Evolutionary conservation across 2,888 invertebrate species (phyloP), one percentile per base, ranked within the genome.

Genomic region (Orchesellides sinensis): DNA sequence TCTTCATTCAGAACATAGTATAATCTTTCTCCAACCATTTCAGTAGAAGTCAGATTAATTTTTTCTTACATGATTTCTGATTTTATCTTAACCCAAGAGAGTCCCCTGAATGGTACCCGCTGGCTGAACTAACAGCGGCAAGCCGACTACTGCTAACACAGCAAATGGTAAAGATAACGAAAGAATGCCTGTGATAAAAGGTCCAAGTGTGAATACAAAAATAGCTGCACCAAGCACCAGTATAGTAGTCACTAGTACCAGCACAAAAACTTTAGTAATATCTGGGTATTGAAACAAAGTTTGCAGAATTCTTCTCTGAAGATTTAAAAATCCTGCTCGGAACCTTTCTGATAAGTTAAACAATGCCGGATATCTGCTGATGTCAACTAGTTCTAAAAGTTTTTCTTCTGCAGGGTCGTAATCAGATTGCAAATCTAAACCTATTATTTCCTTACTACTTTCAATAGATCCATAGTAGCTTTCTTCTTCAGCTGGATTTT

Each of bases 111-210:
- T 6, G 40, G 40, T 2, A 14, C 14, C 40, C 10, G 19, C 19
- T 52, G 19, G 10, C 3, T 40, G 40, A 45, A 45, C 32, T 19
- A 59, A 5, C 14, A 83, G 14, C 29, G 83, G 79, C n/a, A 85
- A 3, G 1, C 54, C 69, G 10, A 85, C 5, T 6, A 85, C 17
- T 49, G 79, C 82, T 23, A 84, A 70, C 12, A 66, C 73, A 14
- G 61, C 74, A 35, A 85, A 75, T n/a, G 85, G 85, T n/a, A 85
- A 14, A 0, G 69, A 14, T 47, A 85, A 49, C 6, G 82, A 56
- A 2, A 73, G 29, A 23, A 82, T 5, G 4, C 68, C 78, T 2
- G 66, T 63, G 8, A 78, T 27, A 23, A 73, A 8, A 5, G 85
- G 85, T 40, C 83, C 83, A 25, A 85, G 52, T 63, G 49, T 27